phyloP scores from a whole-genome alignment of 2,797 vertebrate genomes.

The Masticophis lateralis region DNA sequence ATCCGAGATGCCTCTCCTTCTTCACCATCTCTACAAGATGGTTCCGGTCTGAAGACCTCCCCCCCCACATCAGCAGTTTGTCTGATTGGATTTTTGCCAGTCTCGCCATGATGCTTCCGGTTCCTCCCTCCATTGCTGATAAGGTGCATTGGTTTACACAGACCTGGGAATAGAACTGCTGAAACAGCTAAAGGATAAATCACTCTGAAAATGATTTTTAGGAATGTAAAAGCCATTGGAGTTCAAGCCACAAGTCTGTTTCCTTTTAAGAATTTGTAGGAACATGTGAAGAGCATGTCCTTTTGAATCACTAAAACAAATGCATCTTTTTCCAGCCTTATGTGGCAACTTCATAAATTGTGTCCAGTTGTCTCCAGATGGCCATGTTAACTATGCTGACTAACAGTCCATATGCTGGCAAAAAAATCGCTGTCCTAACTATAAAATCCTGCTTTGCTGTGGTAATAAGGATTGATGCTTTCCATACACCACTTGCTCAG shows the following conservation, averaged over 20 bases:
- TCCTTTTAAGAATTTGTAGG: background rate
- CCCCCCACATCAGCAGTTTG: no score
- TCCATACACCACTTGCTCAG: background rate
- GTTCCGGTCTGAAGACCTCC: no score
- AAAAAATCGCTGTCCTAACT: background rate
- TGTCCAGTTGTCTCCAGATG: background rate
- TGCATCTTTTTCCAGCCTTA: background rate
- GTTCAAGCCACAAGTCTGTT: background rate
- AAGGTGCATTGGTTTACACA: background rate
- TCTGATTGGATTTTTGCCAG: no score
- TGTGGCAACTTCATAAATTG: background rate
- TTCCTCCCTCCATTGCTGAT: background rate
- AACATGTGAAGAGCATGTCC: background rate
- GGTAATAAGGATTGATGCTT: background rate
- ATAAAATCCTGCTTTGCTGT: background rate
- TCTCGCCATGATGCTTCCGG: no score
- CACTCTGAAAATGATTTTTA: background rate
- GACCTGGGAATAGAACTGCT: background rate
- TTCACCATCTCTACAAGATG: no score
- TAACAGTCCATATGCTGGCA: background rate
- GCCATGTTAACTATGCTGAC: background rate
- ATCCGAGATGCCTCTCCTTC: no score
- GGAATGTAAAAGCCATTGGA: background rate
- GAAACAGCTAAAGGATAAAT: background rate
- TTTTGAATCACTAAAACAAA: background rate